phyloP scores from a whole-genome alignment of 2,113 vertebrate species.

The Rattus rattus region DNA sequence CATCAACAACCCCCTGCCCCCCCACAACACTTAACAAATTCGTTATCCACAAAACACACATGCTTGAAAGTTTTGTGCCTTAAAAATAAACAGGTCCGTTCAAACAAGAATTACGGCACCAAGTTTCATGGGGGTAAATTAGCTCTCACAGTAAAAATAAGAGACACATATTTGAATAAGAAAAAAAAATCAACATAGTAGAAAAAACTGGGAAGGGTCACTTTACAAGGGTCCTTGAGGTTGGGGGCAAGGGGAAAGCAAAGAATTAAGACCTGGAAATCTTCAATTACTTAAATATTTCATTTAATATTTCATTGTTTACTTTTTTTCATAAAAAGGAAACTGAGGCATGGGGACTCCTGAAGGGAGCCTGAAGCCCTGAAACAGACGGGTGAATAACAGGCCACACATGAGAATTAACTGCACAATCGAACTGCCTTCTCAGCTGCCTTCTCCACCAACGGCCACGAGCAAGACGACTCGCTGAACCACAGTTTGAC shows the following conservation, averaged over 20 bases:
- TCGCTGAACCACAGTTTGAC: conserved; percentile 56
- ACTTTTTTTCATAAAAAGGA: neutral
- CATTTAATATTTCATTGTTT: neutral
- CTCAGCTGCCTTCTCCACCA: neutral
- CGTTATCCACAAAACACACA: neutral
- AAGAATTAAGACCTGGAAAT: conserved; percentile 14
- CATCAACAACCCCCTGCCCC: too few species aligned
- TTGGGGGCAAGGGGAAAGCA: neutral
- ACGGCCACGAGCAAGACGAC: neutral
- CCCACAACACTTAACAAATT: too few species aligned
- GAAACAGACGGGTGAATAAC: neutral
- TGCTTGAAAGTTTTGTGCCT: neutral
- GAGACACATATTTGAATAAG: neutral
- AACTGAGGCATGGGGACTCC: neutral
- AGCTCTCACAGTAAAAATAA: neutral
- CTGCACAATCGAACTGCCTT: too few species aligned
- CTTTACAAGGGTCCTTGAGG: neutral
- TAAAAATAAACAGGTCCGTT: conserved; percentile 8
- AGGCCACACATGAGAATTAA: neutral
- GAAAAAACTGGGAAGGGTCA: neutral
- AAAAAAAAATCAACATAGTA: neutral
- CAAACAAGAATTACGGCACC: conserved; percentile 7
- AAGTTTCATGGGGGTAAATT: neutral
- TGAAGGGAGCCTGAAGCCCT: too few species aligned
- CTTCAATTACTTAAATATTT: neutral